Evolutionary conservation across 2,113 vertebrate species (phyloP).

Genomic region (Campylomormyrus tamandua): DNA sequence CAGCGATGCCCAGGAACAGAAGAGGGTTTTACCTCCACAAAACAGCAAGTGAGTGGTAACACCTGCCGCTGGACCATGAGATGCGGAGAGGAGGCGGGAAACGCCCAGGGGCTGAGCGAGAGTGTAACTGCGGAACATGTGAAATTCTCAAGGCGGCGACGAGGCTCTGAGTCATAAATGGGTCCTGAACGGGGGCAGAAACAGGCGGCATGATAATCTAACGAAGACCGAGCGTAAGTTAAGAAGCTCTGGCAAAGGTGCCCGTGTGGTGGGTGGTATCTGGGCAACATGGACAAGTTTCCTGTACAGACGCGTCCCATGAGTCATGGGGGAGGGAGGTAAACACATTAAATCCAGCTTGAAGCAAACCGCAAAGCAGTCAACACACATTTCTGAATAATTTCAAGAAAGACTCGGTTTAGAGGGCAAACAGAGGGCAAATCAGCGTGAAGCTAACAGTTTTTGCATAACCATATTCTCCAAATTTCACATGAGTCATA

Average conservation of each 20-base stretch:
- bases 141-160: neutral
- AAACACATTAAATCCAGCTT: neutral
- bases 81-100: neutral
- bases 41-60: neutral
- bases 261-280: neutral
- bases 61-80: neutral
- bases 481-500: neutral
- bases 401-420: neutral
- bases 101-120: neutral
- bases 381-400: neutral
- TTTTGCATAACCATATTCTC: neutral
- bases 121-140: neutral
- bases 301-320: neutral
- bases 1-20: neutral
- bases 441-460: neutral
- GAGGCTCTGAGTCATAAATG: neutral
- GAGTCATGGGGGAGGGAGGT: neutral
- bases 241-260: neutral
- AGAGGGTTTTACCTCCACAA: neutral
- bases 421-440: neutral
- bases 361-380: neutral
- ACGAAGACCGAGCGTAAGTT: neutral
- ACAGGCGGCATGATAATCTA: neutral
- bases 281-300: neutral
- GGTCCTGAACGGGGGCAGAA: neutral